A percentile compares a stretch with the other conserved stretches of the same genome.
phyloP scores from a whole-genome alignment of 1,140 invertebrate genomes.

The Zaprionus vittiger region DNA sequence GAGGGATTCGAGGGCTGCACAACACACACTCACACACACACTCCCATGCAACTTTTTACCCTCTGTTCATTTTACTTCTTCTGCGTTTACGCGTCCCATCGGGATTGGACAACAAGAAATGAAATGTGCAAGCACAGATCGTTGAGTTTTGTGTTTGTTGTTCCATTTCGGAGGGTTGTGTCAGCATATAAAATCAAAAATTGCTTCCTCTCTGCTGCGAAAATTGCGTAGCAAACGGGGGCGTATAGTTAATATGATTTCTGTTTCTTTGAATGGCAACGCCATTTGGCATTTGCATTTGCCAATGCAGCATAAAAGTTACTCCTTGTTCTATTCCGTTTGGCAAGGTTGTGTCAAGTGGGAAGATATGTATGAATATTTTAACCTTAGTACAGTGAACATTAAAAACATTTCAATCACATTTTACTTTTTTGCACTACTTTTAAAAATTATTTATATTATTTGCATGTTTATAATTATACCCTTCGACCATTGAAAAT shows the following conservation, averaged over 20 bases:
- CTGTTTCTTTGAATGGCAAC: conserved; percentile 64
- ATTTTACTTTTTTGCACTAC: not conserved
- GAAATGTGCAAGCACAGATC: conserved; percentile 78
- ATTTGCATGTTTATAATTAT: not conserved
- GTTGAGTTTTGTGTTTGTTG: conserved; percentile 38
- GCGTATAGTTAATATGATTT: conserved; percentile 72
- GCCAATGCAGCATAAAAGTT: conserved; percentile 46
- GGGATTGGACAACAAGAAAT: conserved; percentile 68
- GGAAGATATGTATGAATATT: not conserved
- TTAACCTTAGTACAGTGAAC: not conserved
- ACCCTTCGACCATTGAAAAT: no score
- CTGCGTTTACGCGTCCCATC: conserved; percentile 73
- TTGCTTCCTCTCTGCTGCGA: conserved; percentile 48
- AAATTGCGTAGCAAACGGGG: conserved; percentile 29
- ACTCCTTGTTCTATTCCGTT: conserved; percentile 34
- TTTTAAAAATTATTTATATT: not conserved
- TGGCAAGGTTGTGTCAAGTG: conserved; percentile 35
- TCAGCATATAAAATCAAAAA: conserved; percentile 70
- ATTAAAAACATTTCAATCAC: not conserved
- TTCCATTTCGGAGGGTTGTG: conserved; percentile 31
- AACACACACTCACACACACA: conserved; percentile 9
- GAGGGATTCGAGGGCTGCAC: conserved; percentile 19
- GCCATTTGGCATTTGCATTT: conserved; percentile 49
- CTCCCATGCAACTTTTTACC: conserved; percentile 46
- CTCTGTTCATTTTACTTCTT: conserved; percentile 39